A percentile compares a stretch with the other conserved stretches of the same genome.
These are phyloP conservation scores for Paradoxurus hermaphroditus DNA, from an alignment of 2,113 vertebrate genomes.

Conservation along the genomic window DNA sequence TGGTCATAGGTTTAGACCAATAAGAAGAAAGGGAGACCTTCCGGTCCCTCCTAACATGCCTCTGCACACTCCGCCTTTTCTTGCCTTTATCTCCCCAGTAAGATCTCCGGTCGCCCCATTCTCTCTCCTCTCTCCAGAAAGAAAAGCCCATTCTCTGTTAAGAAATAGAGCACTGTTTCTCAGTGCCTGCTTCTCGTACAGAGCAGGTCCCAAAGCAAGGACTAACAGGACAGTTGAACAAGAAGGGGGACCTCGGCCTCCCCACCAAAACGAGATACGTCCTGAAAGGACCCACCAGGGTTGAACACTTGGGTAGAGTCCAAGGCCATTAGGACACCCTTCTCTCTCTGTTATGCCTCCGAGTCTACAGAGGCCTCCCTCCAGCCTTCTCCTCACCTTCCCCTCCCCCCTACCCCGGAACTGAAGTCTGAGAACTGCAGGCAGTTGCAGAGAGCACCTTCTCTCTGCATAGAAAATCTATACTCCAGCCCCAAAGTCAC, in stretches of 20 bases:
- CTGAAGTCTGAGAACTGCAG: background rate
- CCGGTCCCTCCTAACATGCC: background rate
- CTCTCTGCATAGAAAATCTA: background rate
- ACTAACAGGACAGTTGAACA: background rate
- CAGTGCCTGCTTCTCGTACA: background rate
- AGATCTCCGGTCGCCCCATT: no score
- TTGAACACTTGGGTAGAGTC: background rate
- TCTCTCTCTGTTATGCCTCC: background rate
- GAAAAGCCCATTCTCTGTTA: background rate
- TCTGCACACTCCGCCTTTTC: background rate
- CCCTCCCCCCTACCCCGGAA: background rate
- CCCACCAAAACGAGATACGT: background rate
- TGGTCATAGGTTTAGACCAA: background rate
- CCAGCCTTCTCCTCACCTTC: background rate
- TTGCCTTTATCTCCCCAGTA: background rate
- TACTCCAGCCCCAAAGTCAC: background rate
- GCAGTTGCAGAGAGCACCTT: background rate
- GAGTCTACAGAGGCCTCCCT: background rate
- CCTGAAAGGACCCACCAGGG: background rate
- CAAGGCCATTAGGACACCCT: background rate
- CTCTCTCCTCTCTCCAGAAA: background rate
- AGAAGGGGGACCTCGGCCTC: background rate
- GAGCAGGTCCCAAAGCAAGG: background rate
- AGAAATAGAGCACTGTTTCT: background rate
- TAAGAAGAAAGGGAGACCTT: background rate